These are phyloP conservation scores for Ceratina australensis DNA, from an alignment of 1,140 invertebrate species.

Conservation along the genomic window DNA sequence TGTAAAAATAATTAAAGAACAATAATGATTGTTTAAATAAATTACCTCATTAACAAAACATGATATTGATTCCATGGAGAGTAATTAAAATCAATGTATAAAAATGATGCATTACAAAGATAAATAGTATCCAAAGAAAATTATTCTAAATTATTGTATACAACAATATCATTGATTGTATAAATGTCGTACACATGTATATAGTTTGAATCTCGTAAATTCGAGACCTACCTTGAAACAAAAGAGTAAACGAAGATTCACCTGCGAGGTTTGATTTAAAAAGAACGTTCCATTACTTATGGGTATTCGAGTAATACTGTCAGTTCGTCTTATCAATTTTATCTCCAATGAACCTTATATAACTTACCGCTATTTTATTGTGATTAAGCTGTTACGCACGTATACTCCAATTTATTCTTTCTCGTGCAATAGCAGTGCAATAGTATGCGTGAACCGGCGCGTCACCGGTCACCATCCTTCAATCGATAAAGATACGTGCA, in stretches of 20 bases:
- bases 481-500: constrained; percentile 35
- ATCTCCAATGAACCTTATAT: constrained; percentile 41
- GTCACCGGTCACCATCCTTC: constrained; percentile 35
- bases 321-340: constrained; percentile 29
- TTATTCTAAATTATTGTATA: not conserved
- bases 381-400: constrained; percentile 13
- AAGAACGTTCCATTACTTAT: not conserved
- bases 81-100: too few relatives aligned
- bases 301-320: constrained; percentile 4
- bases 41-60: not conserved
- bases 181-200: not conserved
- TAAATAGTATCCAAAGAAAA: not conserved
- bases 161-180: not conserved
- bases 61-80: too few relatives aligned
- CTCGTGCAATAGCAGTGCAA: not conserved
- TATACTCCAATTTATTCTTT: constrained; percentile 5
- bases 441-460: constrained; percentile 23
- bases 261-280: not conserved
- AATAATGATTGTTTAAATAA: not conserved
- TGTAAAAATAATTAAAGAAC: not conserved
- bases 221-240: constrained; percentile 14
- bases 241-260: not conserved
- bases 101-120: too few relatives aligned
- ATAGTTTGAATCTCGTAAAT: not conserved
- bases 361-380: constrained; percentile 28